Percentiles rank a stretch among this genome's conserved stretches.
These are phyloP conservation scores for Polymixis lichenea DNA, from an alignment of 2,888 invertebrate species.

Conservation along the genomic window DNA sequence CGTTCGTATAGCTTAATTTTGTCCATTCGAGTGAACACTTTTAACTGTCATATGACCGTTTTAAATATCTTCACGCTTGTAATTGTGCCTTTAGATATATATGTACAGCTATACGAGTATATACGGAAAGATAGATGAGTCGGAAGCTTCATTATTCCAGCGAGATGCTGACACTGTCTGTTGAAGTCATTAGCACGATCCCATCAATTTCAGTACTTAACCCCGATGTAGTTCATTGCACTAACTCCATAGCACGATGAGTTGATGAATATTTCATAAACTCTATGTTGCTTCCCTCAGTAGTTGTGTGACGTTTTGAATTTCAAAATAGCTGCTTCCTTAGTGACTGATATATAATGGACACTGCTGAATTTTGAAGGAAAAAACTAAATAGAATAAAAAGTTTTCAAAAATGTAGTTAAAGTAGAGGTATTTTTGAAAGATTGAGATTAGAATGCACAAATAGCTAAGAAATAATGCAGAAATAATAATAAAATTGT, in stretches of 20 bases:
- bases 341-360: not conserved
- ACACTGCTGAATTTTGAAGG: not conserved
- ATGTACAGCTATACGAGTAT: not conserved
- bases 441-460: too few relatives aligned
- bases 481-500: too few relatives aligned
- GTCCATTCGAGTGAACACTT: too few relatives aligned
- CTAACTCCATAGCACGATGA: constrained; percentile 27
- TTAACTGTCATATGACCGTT: too few relatives aligned
- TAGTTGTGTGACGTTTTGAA: constrained; percentile 26
- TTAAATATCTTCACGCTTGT: not conserved
- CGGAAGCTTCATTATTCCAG: constrained; percentile 43
- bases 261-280: constrained; percentile 51
- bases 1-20: not conserved
- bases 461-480: too few relatives aligned
- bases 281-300: constrained; percentile 27
- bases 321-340: constrained; percentile 34
- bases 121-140: constrained; percentile 34
- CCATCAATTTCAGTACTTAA: constrained; percentile 57
- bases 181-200: constrained; percentile 52
- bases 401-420: not conserved
- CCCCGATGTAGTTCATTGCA: constrained; percentile 56
- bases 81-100: constrained; percentile 1
- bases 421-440: not conserved
- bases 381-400: not conserved
- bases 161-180: constrained; percentile 52